A percentile compares a stretch with the other conserved stretches of the same genome.
Evolutionary conservation across 2,888 invertebrate genomes (phyloP).

Genomic region (Dorcus parallelipipedus): DNA sequence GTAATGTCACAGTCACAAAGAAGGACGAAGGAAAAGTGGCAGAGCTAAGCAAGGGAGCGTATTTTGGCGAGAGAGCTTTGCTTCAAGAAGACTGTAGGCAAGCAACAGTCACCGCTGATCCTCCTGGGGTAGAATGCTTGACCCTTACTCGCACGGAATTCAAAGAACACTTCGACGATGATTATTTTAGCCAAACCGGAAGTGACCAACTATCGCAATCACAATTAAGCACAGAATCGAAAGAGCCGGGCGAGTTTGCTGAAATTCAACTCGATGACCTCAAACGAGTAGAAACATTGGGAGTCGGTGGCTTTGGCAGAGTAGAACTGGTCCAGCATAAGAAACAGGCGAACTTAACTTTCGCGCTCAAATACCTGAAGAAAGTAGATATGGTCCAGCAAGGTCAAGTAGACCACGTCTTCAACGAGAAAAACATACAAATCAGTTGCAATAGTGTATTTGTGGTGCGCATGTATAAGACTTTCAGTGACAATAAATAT

Average conservation of each 20-base stretch:
- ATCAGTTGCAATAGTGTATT: slow-evolving; percentile 76
- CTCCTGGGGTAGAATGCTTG: slow-evolving; percentile 81
- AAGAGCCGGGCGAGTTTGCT: slow-evolving; percentile 53
- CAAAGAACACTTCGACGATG: slow-evolving; percentile 77
- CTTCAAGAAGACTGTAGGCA: slow-evolving; percentile 84
- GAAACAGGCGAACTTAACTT: slow-evolving; percentile 56
- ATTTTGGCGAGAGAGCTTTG: slow-evolving; percentile 87
- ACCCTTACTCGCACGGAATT: slow-evolving; percentile 79
- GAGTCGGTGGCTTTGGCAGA: slow-evolving; percentile 89
- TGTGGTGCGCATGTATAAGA: slow-evolving; percentile 74
- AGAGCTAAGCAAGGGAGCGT: slow-evolving; percentile 71
- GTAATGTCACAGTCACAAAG: slow-evolving; percentile 73
- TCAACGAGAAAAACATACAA: slow-evolving; percentile 82
- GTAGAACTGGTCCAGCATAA: slow-evolving; percentile 72
- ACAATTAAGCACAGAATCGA: slow-evolving; percentile 10
- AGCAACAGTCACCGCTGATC: slow-evolving; percentile 85
- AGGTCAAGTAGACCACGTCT: slow-evolving; percentile 85
- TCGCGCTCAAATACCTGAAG: slow-evolving; percentile 85
- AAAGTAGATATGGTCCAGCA: slow-evolving; percentile 87
- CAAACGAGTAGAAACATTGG: slow-evolving; percentile 79
- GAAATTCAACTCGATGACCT: slow-evolving; percentile 74
- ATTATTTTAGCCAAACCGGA: slow-evolving; percentile 41
- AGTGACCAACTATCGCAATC: background rate
- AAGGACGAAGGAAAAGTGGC: slow-evolving; percentile 63
- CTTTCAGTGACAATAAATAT: slow-evolving; percentile 87